Base-by-base conservation (phyloP, 2,888 invertebrate genomes). In the Phasia obesa region DNA sequence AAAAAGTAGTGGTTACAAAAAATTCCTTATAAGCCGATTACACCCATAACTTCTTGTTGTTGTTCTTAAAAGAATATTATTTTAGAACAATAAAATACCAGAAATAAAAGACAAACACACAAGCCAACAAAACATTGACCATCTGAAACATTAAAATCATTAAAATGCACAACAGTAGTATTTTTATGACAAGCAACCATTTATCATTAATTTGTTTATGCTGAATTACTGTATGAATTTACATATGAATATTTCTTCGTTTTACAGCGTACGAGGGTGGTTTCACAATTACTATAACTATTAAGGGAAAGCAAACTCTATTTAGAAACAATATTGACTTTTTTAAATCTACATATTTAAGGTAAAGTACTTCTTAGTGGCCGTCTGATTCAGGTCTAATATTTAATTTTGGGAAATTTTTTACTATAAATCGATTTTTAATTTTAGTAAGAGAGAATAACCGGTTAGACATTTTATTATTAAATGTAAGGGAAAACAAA, bases 141-240 rank as follows among this genome's bases (percentile, higher is more conserved):
- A 79, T 83, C 60, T 83, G 79, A 73, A 75, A 80, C 70, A 83
- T 83, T 79, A 76, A 83, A 83, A 83, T 83, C 65, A 79, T 79
- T 83, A 76, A 83, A 79, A 83, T 83, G 75, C 83, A 83, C 42
- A 71, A 71, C 75, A 47, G 75, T 51, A 19, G 59, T 49, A 27
- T 55, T 79, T 71, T 83, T 83, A 79, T 83, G 83, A 79, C 83
- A 83, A 27, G 25, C 67, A 67, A 75, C 76, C 83, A 83, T 83
- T 83, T 67, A 76, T 83, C 79, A 83, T 71, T 83, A 67, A 79
- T 62, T 79, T 75, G 59, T 60, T 67, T 53, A 55, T 11, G 42
- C 35, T 59, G 51, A 79, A 47, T 44, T 64, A 64, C 47, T 21
- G 55, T 23, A 15, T 47, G 31, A 31, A 70, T 57, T 31, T 9